Evolutionary conservation across 2,797 vertebrate species (phyloP).

Genomic region (Gymnocypris eckloni): DNA sequence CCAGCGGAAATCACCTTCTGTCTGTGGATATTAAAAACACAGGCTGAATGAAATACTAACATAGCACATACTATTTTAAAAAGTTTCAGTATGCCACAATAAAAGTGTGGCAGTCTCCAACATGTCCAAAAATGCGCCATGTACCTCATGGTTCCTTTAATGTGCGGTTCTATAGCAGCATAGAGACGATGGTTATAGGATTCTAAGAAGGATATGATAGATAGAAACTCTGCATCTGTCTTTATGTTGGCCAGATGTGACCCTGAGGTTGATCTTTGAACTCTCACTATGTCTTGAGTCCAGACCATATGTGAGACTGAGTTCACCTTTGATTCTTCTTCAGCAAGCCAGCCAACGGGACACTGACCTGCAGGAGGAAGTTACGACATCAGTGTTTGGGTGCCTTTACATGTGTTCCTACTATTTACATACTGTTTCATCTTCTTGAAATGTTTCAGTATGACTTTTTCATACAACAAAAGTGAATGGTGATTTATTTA

Average conservation of each 20-base stretch:
- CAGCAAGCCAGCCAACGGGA: slow-evolving; percentile 80
- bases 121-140: too few relatives aligned
- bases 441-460: background rate
- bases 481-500: background rate
- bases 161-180: too few relatives aligned
- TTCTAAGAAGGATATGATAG: slow-evolving; percentile 78
- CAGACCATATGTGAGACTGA: too few relatives aligned
- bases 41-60: background rate
- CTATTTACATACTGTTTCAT: background rate
- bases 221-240: slow-evolving; percentile 76
- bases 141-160: slow-evolving; percentile 81
- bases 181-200: slow-evolving; percentile 72
- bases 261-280: slow-evolving; percentile 64
- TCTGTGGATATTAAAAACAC: slow-evolving; percentile 68
- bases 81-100: background rate
- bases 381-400: background rate
- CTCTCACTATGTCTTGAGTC: too few relatives aligned
- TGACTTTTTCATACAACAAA: background rate
- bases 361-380: slow-evolving; percentile 78
- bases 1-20: slow-evolving; percentile 82
- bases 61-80: background rate
- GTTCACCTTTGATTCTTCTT: too few relatives aligned
- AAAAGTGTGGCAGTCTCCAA: background rate
- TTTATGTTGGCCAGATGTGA: slow-evolving; percentile 82
- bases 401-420: slow-evolving; percentile 20